Evolutionary conservation across 2,888 invertebrate species (phyloP), one percentile per base, ranked within the genome.

Genomic region (Tromatobia lineatoria): DNA sequence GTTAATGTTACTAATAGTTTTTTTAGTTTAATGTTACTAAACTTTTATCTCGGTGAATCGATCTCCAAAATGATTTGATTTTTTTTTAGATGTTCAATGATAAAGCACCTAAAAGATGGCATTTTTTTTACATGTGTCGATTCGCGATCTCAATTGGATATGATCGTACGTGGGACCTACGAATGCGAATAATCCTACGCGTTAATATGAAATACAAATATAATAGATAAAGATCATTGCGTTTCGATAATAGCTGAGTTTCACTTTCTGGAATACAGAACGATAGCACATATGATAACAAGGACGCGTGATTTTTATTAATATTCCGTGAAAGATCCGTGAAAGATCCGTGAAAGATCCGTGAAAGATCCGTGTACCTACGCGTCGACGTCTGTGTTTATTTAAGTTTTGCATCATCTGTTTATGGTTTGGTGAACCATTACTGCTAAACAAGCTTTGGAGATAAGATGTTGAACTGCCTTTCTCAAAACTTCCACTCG

Each of bases 361-460:
- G 47, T 13, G n/a, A 7, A 20, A 52, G 70, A 20, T 54, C 11
- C 20, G 59, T 34, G 11, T 61, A 47, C 25, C 15, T 38, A 61
- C 61, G 29, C 25, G 52, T 25, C 74, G 70, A 8, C 61, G 77
- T 50, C 59, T 69, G 59, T 59, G 77, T 77, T 69, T 77, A 69
- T 57, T 34, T 59, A 47, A n/a, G 18, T 34, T 13, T 69, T 8
- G 50, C 66, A 57, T 34, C 47, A 57, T 45, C 52, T 64, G 59
- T 29, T 69, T 69, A 34, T 47, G 59, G 42, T 11, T 70, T 11
- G 34, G 23, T 34, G 10, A 34, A 54, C n/a, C n/a, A 52, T 50
- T 15, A 47, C n/a, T 74, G 61, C 64, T 34, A 61, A 59, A 64
- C 47, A 15, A 20, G 47, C 15, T 18, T 74, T 23, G 18, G 38